Evolutionary conservation across 2,797 vertebrate genomes (phyloP), one percentile per base, ranked within the genome.

Genomic region (Cichlasoma orientale): DNA sequence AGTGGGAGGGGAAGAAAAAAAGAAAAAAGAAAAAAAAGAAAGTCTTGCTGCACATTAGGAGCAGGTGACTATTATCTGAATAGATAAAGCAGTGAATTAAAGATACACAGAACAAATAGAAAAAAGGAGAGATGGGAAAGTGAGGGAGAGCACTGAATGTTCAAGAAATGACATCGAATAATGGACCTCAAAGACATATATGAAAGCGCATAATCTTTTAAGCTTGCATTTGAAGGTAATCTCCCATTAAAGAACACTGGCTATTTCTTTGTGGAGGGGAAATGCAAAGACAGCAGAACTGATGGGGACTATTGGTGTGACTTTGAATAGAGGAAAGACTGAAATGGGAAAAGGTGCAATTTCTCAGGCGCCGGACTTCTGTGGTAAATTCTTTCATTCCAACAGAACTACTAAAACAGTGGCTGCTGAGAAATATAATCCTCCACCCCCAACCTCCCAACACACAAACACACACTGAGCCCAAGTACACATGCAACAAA

Each of bases 231-330:
- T 94, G 91, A 93, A 96, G 90, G 85, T 93, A 95, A 95, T 95
- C 93, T 95, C 90, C 92, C 89, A 93, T 94, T 94, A 93, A 95
- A 92, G 91, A 92, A 94, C 89, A 93, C 89, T 82, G 71, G 87
- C 90, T 88, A 88, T 94, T 92, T 90, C 92, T 90, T 93, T 89
- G 91, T 92, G 90, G 81, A 74, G 90, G 88, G 74, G 88, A 95
- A 95, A 93, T 92, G 94, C 93, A 81, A 92, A 93, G 93, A 90
- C 91, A 94, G 94, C 94, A 94, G 90, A 96, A 94, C 90, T 80
- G 88, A 92, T 91, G 84, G 86, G 77, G 82, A 89, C 87, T 83
- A 92, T 80, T 91, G 85, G 85, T 93, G 87, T 92, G 93, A 95
- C 92, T 94, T 90, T 91, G 93, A 92, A 94, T 86, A 75, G 87